These are phyloP conservation scores for Amphiprion clarkii DNA, from an alignment of 2,797 vertebrate genomes.

Conservation along the genomic window DNA sequence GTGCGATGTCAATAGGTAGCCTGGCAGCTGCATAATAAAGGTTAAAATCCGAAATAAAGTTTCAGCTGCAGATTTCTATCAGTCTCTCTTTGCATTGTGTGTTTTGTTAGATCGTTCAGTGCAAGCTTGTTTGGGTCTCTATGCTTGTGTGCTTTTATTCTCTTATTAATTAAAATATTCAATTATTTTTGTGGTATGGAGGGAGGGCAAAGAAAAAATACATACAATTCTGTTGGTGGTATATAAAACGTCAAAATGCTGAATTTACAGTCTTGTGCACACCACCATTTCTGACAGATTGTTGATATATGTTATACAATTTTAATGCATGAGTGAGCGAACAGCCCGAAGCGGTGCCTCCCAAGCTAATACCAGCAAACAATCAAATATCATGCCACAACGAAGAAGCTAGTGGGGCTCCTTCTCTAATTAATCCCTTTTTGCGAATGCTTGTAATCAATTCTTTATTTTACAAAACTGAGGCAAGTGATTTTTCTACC, in stretches of 20 bases:
- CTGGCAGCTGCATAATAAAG: conserved; percentile 1
- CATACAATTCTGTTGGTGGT: neutral
- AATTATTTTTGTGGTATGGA: neutral
- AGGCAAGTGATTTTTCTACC: neutral
- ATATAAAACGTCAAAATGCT: neutral
- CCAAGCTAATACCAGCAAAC: conserved; percentile 17
- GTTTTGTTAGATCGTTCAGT: neutral
- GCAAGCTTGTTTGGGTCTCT: neutral
- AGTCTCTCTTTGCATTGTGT: neutral
- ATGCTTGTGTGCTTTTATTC: neutral
- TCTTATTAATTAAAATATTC: neutral
- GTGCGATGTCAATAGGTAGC: neutral
- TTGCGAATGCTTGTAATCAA: conserved; percentile 1
- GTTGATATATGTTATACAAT: conserved; percentile 28
- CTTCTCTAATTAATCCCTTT: conserved; percentile 23
- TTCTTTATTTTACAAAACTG: neutral
- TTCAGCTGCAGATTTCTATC: neutral
- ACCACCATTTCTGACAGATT: conserved; percentile 18
- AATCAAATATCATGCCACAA: conserved; percentile 16
- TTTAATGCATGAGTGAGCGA: conserved; percentile 30
- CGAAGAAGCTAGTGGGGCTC: neutral
- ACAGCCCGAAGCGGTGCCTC: conserved; percentile 26
- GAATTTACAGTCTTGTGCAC: neutral
- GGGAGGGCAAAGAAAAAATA: neutral
- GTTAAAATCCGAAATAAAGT: neutral